A percentile compares a stretch with the other conserved stretches of the same genome.
These are phyloP conservation scores for Cyrtodaria siliqua DNA, from an alignment of 2,888 invertebrate genomes.

Conservation along the genomic window DNA sequence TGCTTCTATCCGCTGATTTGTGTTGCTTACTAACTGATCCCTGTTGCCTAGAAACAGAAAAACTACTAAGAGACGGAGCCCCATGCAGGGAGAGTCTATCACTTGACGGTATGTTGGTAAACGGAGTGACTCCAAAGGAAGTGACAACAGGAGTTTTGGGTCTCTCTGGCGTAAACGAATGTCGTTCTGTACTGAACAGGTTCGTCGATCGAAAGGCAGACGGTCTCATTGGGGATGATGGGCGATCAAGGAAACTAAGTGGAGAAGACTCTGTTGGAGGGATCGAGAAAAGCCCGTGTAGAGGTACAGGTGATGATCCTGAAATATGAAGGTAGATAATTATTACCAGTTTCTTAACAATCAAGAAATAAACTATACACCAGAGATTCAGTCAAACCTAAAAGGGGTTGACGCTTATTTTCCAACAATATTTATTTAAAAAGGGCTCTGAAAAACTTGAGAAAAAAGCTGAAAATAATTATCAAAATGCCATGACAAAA, in stretches of 20 bases:
- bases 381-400: no score
- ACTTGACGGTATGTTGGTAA: conserved; percentile 13
- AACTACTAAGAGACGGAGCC: no score
- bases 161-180: conserved; percentile 32
- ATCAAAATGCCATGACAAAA: no score
- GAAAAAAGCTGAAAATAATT: no score
- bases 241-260: background rate
- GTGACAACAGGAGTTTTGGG: conserved; percentile 24
- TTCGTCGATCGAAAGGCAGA: conserved; percentile 22
- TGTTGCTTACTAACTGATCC: no score
- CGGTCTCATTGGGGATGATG: conserved; percentile 1
- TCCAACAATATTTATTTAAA: no score
- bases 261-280: background rate
- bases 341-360: no score
- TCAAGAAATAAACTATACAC: no score
- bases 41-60: no score
- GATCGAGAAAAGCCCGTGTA: conserved; percentile 16
- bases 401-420: no score
- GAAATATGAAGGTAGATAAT: background rate
- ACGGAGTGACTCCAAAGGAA: conserved; percentile 35
- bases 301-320: conserved; percentile 14
- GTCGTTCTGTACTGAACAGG: conserved; percentile 21
- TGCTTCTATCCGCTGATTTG: conserved; percentile 4
- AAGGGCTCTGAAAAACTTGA: no score
- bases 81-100: no score